A percentile compares a stretch with the other conserved stretches of the same genome.
phyloP scores from a whole-genome alignment of 92 coral and sea anemone genomes.

The Bergia puertoricense region DNA sequence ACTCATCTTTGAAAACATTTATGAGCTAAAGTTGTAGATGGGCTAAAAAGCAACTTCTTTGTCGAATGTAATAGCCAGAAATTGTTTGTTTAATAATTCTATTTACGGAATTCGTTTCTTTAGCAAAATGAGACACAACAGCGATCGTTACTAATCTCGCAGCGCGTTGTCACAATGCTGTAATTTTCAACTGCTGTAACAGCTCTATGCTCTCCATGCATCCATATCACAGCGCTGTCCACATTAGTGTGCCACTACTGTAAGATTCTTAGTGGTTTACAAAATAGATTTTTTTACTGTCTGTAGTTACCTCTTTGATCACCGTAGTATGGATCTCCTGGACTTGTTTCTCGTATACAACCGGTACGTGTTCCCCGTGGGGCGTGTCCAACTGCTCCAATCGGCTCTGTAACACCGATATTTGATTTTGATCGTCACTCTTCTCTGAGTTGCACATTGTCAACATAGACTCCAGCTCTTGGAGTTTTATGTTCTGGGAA shows the following conservation, averaged over 20 bases:
- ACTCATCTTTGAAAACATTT: too few species aligned
- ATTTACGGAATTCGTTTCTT: too few species aligned
- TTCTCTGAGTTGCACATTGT: background rate
- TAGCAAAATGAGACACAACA: too few species aligned
- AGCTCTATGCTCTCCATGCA: background rate
- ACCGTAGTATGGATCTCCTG: slow-evolving; percentile 31
- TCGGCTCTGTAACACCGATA: background rate
- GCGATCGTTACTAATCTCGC: too few species aligned
- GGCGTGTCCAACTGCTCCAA: background rate
- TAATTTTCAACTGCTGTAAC: background rate
- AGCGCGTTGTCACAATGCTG: too few species aligned
- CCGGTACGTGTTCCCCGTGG: background rate
- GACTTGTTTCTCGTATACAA: slow-evolving; percentile 10
- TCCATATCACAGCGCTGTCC: background rate
- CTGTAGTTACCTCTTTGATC: slow-evolving; percentile 24
- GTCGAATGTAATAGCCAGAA: too few species aligned
- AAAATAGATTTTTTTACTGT: background rate
- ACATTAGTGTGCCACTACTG: background rate
- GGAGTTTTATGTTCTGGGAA: slow-evolving; percentile 19
- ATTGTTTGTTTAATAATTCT: too few species aligned
- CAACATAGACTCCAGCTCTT: background rate
- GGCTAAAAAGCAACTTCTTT: too few species aligned
- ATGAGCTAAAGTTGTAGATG: too few species aligned
- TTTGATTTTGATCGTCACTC: background rate
- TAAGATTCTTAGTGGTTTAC: background rate